Conservation (phyloP, 2,797 vertebrate species). For the Artibeus lituratus region DNA sequence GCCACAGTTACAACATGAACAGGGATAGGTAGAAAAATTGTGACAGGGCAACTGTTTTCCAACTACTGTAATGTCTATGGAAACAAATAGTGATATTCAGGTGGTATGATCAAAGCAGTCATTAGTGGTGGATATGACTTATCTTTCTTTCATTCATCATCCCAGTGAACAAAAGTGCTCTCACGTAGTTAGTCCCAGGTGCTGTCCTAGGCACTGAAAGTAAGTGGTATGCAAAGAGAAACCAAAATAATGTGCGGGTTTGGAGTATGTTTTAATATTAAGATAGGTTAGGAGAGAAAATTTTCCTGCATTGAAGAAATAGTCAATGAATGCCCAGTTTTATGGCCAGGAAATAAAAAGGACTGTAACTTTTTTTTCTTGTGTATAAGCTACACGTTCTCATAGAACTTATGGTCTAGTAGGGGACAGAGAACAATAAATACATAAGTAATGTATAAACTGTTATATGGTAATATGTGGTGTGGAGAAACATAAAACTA, state of each 20-base stretch:
- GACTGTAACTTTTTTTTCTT: neutral
- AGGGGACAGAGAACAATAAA: neutral
- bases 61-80: conserved; percentile 29
- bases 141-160: conserved; percentile 18
- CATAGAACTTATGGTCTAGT: neutral
- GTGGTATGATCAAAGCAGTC: neutral
- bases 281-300: neutral
- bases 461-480: neutral
- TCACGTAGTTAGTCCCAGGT: neutral
- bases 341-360: neutral
- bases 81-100: conserved; percentile 63
- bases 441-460: neutral
- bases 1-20: conserved; percentile 66
- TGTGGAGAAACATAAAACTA: neutral
- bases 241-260: neutral
- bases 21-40: conserved; percentile 61
- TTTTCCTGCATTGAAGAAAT: neutral
- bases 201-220: conserved; percentile 17
- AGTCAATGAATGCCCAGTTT: neutral
- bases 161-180: neutral
- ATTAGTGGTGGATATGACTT: conserved; percentile 6
- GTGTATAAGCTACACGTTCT: neutral
- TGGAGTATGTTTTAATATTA: conserved; percentile 18
- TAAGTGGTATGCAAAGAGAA: neutral
- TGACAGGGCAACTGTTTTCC: conserved; percentile 45